phyloP scores from a whole-genome alignment of 2,888 invertebrate genomes.

The Proisotoma minuta region DNA sequence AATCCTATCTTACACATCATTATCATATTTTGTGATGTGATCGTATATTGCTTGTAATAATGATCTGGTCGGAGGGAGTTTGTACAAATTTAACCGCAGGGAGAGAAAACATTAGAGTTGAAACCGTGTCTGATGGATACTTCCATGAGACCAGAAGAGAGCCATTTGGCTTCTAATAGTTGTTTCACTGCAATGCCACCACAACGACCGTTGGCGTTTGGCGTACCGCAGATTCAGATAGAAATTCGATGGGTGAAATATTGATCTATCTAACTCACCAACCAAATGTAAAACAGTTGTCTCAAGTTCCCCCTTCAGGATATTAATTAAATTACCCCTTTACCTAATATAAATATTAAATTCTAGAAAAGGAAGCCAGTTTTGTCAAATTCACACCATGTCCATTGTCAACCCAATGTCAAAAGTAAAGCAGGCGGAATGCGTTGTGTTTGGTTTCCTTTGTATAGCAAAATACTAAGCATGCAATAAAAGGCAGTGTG shows the following conservation, averaged over 20 bases:
- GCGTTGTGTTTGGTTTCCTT: too few species aligned
- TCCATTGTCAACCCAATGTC: too few species aligned
- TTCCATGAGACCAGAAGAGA: background rate
- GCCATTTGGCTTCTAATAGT: background rate
- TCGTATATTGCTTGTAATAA: too few species aligned
- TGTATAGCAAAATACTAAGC: too few species aligned
- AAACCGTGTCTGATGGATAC: background rate
- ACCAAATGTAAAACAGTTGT: background rate
- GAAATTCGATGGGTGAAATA: constrained; percentile 39
- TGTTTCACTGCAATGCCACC: background rate
- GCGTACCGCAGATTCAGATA: constrained; percentile 30
- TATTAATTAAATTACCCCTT: background rate
- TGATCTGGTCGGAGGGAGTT: background rate
- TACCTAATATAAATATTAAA: too few species aligned
- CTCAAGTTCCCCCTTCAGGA: background rate
- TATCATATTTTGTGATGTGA: too few species aligned
- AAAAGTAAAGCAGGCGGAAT: too few species aligned
- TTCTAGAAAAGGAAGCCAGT: too few species aligned
- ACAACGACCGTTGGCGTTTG: constrained; percentile 7
- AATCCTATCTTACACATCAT: too few species aligned
- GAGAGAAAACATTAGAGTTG: background rate
- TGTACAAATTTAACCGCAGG: background rate
- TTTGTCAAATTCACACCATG: too few species aligned
- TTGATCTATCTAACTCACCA: constrained; percentile 29
- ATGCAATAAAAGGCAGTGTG: too few species aligned